A percentile compares a stretch with the other conserved stretches of the same genome.
phyloP scores from a whole-genome alignment of 2,113 vertebrate species.

The Synchiropus splendidus region DNA sequence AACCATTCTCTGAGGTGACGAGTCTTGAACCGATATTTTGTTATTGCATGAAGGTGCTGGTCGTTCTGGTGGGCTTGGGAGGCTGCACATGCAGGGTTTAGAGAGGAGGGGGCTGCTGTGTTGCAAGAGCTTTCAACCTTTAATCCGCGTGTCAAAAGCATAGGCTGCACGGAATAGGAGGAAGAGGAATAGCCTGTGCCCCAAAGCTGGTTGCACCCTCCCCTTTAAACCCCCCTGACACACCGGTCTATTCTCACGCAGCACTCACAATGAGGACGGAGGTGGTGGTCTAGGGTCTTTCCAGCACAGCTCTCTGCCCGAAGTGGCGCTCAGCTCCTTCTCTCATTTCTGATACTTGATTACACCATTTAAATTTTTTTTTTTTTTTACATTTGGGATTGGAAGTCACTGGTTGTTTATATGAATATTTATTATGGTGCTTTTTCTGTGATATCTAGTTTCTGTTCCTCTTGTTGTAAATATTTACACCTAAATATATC shows the following conservation, averaged over 20 bases:
- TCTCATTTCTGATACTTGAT: constrained; percentile 63
- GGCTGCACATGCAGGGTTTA: constrained; percentile 6
- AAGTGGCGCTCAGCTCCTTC: too few relatives aligned
- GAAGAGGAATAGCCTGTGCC: constrained; percentile 35
- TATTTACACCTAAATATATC: constrained; percentile 17
- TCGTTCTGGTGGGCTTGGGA: too few relatives aligned
- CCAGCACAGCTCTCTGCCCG: constrained; percentile 32
- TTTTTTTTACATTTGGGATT: constrained; percentile 64
- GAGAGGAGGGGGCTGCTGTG: constrained; percentile 13
- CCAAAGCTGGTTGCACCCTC: constrained; percentile 5
- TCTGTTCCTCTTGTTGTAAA: constrained; percentile 47
- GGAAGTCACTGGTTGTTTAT: constrained; percentile 74
- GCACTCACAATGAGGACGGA: constrained; percentile 26
- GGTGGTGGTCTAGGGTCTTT: constrained; percentile 42
- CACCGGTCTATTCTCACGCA: constrained; percentile 38
- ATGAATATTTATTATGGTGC: constrained; percentile 76
- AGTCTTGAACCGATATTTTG: too few relatives aligned
- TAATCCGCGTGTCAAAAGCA: constrained; percentile 63
- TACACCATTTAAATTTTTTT: constrained; percentile 42
- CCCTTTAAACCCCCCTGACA: constrained; percentile 7
- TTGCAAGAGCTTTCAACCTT: constrained; percentile 56
- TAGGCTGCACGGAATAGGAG: constrained; percentile 46
- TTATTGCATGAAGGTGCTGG: neutral
- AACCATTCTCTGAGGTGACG: too few relatives aligned
- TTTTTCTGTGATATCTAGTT: constrained; percentile 40